A percentile compares a stretch with the other conserved stretches of the same genome.
Evolutionary conservation across 2,888 invertebrate genomes (phyloP).

Genomic region (Tetramorium bicarinatum): DNA sequence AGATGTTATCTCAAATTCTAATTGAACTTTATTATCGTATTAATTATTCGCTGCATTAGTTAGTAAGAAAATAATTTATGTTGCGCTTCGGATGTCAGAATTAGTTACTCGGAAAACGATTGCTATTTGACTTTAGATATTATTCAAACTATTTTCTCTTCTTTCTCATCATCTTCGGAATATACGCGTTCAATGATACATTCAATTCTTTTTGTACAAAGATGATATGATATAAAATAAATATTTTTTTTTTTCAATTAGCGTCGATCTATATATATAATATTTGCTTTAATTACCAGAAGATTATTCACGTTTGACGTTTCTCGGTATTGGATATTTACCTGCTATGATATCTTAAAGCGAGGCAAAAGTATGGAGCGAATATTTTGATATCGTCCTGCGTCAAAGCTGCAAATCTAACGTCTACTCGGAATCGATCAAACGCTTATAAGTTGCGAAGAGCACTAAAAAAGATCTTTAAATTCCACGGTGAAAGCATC

Average conservation of each 20-base stretch:
- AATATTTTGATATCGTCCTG: constrained; percentile 37
- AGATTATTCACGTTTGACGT: constrained; percentile 17
- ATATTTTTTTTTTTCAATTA: neutral
- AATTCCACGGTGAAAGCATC: constrained; percentile 34
- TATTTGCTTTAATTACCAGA: constrained; percentile 50
- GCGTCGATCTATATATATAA: constrained; percentile 21
- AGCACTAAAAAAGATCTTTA: constrained; percentile 45
- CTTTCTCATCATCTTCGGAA: neutral
- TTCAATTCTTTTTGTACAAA: constrained; percentile 7
- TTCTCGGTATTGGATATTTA: constrained; percentile 60
- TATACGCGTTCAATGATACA: neutral
- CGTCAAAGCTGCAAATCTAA: constrained; percentile 56
- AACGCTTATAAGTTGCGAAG: constrained; percentile 33
- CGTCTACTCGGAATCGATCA: constrained; percentile 47
- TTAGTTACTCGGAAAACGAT: constrained; percentile 38
- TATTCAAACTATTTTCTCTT: neutral
- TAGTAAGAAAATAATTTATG: constrained; percentile 47
- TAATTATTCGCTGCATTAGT: constrained; percentile 56
- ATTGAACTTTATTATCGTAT: constrained; percentile 52
- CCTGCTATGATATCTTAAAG: constrained; percentile 33
- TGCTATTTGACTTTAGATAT: neutral
- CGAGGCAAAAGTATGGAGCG: constrained; percentile 22
- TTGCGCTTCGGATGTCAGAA: constrained; percentile 33
- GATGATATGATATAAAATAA: neutral
- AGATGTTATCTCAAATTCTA: constrained; percentile 53